Conservation (phyloP, 2,113 vertebrate species). For the Apistogramma diplotaenia region DNA sequence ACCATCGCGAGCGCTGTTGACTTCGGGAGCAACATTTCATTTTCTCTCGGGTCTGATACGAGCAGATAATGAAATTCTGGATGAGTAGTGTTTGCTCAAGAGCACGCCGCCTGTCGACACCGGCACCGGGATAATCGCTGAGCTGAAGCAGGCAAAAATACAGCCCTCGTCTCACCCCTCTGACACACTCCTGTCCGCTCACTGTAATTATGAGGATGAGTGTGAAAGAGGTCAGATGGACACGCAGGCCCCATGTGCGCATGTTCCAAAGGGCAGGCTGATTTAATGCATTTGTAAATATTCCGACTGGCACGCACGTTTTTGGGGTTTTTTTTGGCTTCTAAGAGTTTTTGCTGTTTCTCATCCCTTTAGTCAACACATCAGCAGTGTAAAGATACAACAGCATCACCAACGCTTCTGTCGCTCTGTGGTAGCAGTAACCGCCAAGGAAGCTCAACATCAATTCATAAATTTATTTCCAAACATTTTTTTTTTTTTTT, state of each 20-base stretch:
- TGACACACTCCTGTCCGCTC: constrained; percentile 60
- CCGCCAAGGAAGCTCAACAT: background rate
- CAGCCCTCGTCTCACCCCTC: constrained; percentile 40
- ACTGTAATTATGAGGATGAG: constrained; percentile 63
- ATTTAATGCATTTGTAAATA: background rate
- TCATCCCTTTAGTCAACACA: background rate
- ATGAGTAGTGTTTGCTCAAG: constrained; percentile 40
- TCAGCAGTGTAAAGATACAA: background rate
- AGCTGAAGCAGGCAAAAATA: constrained; percentile 43
- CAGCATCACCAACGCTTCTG: background rate
- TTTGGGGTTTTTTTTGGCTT: background rate
- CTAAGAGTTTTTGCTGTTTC: background rate
- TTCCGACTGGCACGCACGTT: background rate
- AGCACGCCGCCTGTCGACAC: constrained; percentile 52
- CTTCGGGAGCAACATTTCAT: background rate
- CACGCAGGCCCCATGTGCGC: constrained; percentile 50
- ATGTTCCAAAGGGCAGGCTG: constrained; percentile 25
- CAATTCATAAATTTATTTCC: constrained; percentile 53
- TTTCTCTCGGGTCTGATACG: constrained; percentile 23
- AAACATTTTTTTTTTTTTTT: constrained; percentile 42
- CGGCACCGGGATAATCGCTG: constrained; percentile 44
- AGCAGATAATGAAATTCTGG: constrained; percentile 43
- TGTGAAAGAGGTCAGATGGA: constrained; percentile 62
- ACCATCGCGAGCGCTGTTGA: background rate
- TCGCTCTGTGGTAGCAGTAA: background rate